These are phyloP conservation scores for Euzophera pinguis DNA, from an alignment of 2,888 invertebrate species.

Conservation along the genomic window DNA sequence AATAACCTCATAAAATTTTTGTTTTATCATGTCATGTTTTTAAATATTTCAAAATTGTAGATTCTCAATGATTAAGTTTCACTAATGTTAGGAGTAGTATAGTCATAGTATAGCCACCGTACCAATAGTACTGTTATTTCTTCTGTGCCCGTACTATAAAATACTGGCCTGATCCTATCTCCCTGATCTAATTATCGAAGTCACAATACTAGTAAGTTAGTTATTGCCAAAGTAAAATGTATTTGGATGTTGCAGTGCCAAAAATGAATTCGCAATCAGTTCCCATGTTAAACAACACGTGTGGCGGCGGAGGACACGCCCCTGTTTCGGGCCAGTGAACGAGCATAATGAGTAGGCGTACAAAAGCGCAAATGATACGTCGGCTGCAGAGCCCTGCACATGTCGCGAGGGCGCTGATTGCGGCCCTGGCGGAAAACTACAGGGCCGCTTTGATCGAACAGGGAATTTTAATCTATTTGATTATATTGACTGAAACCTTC, in stretches of 20 bases:
- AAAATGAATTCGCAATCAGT: constrained; percentile 7
- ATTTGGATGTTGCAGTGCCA: neutral
- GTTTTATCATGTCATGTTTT: no score
- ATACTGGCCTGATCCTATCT: no score
- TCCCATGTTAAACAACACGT: constrained; percentile 9
- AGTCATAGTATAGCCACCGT: no score
- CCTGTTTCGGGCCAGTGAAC: constrained; percentile 16
- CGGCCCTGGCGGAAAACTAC: constrained; percentile 21
- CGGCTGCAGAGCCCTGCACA: constrained; percentile 48
- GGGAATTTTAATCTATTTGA: constrained; percentile 8
- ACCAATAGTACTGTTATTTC: no score
- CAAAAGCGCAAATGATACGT: constrained; percentile 70
- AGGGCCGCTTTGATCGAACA: constrained; percentile 14
- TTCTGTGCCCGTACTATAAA: no score
- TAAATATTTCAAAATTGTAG: no score
- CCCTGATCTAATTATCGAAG: no score
- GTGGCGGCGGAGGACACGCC: constrained; percentile 2
- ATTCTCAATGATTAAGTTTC: no score
- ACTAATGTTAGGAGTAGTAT: no score
- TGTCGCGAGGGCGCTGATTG: constrained; percentile 28
- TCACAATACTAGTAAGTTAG: no score
- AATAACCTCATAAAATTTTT: no score
- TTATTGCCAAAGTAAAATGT: no score
- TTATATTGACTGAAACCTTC: neutral
- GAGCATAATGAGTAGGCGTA: constrained; percentile 54